Percentiles rank a stretch among this genome's conserved stretches.
These are phyloP conservation scores for Grammomys dolichurus DNA, from an alignment of 2,113 vertebrate genomes.

Conservation along the genomic window DNA sequence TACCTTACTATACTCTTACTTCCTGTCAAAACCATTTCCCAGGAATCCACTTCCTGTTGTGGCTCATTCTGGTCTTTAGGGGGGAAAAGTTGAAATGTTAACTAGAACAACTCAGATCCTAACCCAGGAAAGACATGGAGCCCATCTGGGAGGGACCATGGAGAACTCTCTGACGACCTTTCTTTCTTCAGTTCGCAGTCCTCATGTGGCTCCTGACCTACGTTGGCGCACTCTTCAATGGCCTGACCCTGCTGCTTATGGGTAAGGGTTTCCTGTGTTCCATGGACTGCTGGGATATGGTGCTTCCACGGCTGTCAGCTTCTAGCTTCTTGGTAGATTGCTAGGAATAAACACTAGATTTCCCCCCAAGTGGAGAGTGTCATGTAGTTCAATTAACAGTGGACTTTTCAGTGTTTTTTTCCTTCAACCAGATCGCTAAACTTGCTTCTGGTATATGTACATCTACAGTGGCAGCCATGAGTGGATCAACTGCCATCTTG, in stretches of 20 bases:
- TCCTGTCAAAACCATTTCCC: not conserved
- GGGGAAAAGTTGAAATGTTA: not conserved
- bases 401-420: not conserved
- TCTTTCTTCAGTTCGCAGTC: conserved; percentile 95
- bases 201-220: conserved; percentile 99
- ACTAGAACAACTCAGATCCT: not conserved
- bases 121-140: not conserved
- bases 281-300: rapidly evolving
- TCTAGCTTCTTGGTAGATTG: not conserved
- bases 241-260: conserved; percentile 98
- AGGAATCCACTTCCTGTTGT: not conserved
- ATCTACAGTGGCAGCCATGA: not conserved
- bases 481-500: not conserved
- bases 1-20: not conserved
- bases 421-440: not conserved
- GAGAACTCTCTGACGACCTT: conserved; percentile 67
- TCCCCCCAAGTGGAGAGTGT: not conserved
- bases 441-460: not conserved
- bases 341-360: not conserved
- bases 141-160: not conserved
- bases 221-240: conserved; percentile 98
- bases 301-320: not conserved
- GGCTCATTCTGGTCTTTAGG: not conserved
- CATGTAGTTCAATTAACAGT: not conserved
- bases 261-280: conserved; percentile 84